phyloP scores from a whole-genome alignment of 1,140 invertebrate species.

The Lasaia peninsularis region DNA sequence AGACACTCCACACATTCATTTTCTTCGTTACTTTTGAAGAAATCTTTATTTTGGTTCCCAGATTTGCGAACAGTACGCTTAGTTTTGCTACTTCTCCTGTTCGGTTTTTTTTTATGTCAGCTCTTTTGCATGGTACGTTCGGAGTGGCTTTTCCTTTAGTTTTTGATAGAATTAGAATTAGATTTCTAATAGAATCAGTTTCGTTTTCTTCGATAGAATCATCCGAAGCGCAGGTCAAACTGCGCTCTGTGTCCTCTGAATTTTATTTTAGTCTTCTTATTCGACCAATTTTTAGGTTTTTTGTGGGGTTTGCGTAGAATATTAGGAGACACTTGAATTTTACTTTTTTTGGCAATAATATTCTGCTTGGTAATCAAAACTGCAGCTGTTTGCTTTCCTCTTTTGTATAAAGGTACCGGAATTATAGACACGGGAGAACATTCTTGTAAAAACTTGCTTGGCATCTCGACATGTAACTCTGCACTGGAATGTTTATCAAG shows the following conservation, averaged over 20 bases:
- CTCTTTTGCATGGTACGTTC: constrained; percentile 9
- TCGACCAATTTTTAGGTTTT: background rate
- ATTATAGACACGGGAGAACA: constrained; percentile 20
- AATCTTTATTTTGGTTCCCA: background rate
- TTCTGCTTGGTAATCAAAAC: constrained; percentile 18
- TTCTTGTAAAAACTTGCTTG: constrained; percentile 13
- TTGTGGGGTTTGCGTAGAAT: background rate
- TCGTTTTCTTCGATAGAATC: no score
- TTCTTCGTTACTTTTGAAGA: constrained; percentile 12
- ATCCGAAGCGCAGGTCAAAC: no score
- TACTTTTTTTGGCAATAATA: constrained; percentile 15
- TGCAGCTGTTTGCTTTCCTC: constrained; percentile 14
- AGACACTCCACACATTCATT: background rate
- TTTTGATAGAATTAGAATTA: no score
- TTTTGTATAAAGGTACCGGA: constrained; percentile 18
- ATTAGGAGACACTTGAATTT: background rate
- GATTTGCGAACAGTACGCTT: no score
- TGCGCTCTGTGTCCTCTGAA: background rate
- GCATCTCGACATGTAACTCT: constrained; percentile 3
- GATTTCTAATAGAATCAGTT: no score
- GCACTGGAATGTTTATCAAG: background rate
- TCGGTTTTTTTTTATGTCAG: background rate
- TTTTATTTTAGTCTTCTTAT: background rate
- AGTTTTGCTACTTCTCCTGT: no score
- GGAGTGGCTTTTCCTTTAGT: constrained; percentile 16